Evolutionary conservation across 2,113 vertebrate genomes (phyloP).

Genomic region (Loxodonta africana): DNA sequence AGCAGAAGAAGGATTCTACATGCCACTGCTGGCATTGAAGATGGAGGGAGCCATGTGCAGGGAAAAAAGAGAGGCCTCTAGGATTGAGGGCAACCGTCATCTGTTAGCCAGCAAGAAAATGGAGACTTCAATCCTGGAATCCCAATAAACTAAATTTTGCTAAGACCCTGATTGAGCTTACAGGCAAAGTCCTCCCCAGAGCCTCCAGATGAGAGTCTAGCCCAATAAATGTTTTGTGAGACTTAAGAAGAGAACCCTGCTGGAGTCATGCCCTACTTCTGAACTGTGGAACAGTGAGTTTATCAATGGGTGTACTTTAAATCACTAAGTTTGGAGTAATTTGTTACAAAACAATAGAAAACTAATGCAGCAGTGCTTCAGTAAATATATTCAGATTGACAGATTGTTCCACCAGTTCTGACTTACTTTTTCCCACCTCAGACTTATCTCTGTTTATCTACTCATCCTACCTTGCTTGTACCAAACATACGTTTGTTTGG

Average conservation of each 20-base stretch:
- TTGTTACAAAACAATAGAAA: slow-evolving; percentile 11
- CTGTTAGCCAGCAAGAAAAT: not conserved
- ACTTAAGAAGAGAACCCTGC: not conserved
- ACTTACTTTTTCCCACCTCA: slow-evolving; percentile 10
- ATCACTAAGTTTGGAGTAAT: not conserved
- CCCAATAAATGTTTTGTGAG: not conserved
- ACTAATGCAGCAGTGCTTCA: not conserved
- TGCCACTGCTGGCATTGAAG: not conserved
- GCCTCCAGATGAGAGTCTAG: slow-evolving; percentile 6
- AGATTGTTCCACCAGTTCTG: not conserved
- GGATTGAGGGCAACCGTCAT: not conserved
- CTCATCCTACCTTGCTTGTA: not conserved
- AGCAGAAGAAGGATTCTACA: not conserved
- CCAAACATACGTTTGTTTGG: not conserved
- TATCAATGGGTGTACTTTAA: not conserved
- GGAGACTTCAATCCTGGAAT: not conserved
- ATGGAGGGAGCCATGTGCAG: not conserved
- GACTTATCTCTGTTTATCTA: not conserved
- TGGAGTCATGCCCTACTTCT: not conserved
- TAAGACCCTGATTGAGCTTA: not conserved
- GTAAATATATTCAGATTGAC: not conserved
- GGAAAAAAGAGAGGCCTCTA: not conserved
- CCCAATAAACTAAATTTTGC: slow-evolving; percentile 3
- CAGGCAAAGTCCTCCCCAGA: not conserved
- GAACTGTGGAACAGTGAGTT: not conserved